Base-by-base conservation (phyloP, 2,797 vertebrate genomes). In the Pipistrellus pygmaeus region DNA sequence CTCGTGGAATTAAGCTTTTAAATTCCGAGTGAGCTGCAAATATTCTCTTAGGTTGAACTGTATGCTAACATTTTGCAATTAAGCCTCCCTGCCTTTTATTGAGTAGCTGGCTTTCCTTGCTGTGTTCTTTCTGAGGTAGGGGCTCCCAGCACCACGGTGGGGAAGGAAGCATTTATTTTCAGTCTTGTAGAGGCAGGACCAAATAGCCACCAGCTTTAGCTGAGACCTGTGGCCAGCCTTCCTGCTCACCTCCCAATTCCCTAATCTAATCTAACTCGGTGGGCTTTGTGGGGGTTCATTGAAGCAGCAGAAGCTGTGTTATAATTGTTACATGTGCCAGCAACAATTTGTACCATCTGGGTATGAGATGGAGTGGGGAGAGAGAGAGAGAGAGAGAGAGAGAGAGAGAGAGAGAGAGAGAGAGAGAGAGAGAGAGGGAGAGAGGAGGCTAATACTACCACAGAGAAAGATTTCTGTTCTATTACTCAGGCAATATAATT, bases 261-360 rank as follows among this genome's bases (percentile, higher is more conserved):
- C 98, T 98, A 98, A 99, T 98, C 98, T 98, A 98, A 98, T 98
- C 98, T 97, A 98, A 97, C 97, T 98, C 97, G 35, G 96, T 97
- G 98, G 98, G 98, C 96, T 98, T 98, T 97, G 95, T 96, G 91
- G 93, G 97, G 97, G 97, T 97, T 98, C 98, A 98, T 98, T 98
- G 98, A 97, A 98, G 97, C 97, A 98, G 88, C 97, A 98, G 97
- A 98, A 98, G 97, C 97, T 97, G 97, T 96, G 97, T 97, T 98
- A 41, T 98, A 97, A 98, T 98, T 98, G 98, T 98, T 98, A 93
- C 78, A 84, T 97, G 97, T 98, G 98, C 98, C 98, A 97, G 96
- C 95, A 97, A 97, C 87, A 7, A 98, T 97, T 98, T 97, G 96
- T 96, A 94, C 98, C 98, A 97, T 98, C 98, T 98, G 98, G 97